Evolutionary conservation across 2,888 invertebrate species (phyloP).

Genomic region (Drymonia ruficornis): DNA sequence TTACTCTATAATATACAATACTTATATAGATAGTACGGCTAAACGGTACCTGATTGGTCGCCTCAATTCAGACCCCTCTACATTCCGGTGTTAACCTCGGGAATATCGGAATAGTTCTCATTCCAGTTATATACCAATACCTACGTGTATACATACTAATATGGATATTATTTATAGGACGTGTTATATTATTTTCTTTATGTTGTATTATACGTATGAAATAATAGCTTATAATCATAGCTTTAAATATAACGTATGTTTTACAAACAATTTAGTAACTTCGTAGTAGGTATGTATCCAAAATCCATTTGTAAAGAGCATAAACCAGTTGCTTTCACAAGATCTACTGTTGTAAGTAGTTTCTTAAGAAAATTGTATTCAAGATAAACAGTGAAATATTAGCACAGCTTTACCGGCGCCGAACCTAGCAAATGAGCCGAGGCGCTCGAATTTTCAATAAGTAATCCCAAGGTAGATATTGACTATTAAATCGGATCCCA

Average conservation of each 20-base stretch:
- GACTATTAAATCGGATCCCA: background rate
- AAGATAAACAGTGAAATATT: background rate
- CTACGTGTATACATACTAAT: slow-evolving; percentile 14
- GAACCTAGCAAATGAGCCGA: background rate
- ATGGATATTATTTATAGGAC: background rate
- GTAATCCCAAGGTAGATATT: slow-evolving; percentile 1
- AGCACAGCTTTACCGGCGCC: background rate
- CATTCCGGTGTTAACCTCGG: slow-evolving; percentile 67
- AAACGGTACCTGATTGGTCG: slow-evolving; percentile 54
- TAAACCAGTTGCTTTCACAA: too few relatives aligned
- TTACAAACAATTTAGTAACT: too few relatives aligned
- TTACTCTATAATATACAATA: background rate
- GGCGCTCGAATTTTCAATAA: background rate
- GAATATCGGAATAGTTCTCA: slow-evolving; percentile 68
- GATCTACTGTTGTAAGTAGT: too few relatives aligned
- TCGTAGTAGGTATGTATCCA: too few relatives aligned
- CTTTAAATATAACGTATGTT: too few relatives aligned
- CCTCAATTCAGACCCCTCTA: slow-evolving; percentile 53
- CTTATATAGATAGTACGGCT: background rate
- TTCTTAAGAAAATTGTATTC: background rate
- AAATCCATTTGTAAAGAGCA: too few relatives aligned
- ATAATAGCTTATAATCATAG: too few relatives aligned
- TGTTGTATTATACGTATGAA: too few relatives aligned
- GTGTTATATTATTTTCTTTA: background rate
- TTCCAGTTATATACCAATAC: slow-evolving; percentile 48